Evolutionary conservation across 2,888 invertebrate species (phyloP), one percentile per base, ranked within the genome.

Genomic region (Zhengitettix transpicula): DNA sequence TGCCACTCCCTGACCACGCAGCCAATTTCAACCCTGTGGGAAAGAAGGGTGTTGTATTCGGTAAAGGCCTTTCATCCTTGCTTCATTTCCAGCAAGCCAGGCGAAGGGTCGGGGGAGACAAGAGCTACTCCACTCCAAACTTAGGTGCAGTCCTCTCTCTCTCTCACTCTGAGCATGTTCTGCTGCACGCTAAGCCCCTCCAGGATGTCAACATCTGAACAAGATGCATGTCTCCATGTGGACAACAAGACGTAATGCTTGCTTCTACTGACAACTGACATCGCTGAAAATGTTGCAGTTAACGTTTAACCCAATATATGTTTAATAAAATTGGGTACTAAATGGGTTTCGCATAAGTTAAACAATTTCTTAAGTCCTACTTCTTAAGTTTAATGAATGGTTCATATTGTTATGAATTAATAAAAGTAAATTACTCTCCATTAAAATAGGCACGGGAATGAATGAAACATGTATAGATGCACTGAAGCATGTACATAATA

Each of bases 121-220:
- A 83, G 77, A 89, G 90, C 75, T 86, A 84, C 71, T 92, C 92
- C 70, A 91, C 92, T 73, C 93, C 93, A 70, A 90, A 91, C 78
- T 78, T 94, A 77, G 51, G 77, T 77, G 56, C 66, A 68, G 2
- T 28, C 28, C 28, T 28, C 7, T 28, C 28, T 28, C 28, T 28
- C 28, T 28, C 28, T 28, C 28, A 5, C 28, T 28, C 28, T 28
- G 28, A 28, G 28, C 28, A 41, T 54, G 28, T 10, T 41, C 54
- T 41, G 17, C 54, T 54, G 54, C 54, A 28, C 28, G 28, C 28
- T 28, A 28, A 28, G 3, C 28, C 28, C 28, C 28, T 7, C 28
- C 28, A 28, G 28, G 28, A 28, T 28, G 28, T 28, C 28, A 28
- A 28, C 28, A 7, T 5, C 28, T 28, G 28, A 28, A 28, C 28